Base-by-base conservation (phyloP, 2,797 vertebrate species). In the Allobates femoralis region DNA sequence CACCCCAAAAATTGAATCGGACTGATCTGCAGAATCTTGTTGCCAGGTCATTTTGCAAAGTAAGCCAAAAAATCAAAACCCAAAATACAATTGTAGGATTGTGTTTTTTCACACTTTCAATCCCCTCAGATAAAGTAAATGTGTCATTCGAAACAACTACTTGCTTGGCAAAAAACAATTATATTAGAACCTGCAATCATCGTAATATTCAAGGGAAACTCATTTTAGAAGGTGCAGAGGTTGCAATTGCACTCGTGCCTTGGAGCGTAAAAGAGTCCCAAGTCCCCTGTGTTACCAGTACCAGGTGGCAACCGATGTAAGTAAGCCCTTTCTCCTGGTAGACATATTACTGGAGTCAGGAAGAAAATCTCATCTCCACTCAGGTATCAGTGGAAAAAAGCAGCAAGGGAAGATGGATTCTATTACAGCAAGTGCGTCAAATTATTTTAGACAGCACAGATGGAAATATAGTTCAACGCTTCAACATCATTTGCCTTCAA, bases 401-500 rank as follows among this genome's bases (percentile, higher is more conserved):
- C 92, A 96, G 95, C 94, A 90, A 93, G 94, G 94, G 94, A 96
- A 93, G 91, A 58, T 84, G 93, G 94, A 94, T 95, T 96, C 93
- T 93, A 92, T 97, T 96, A 94, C 96, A 97, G 60, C 81, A 91
- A 89, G 93, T 90, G 90, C 89, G 90, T 92, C 94, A 91, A 93
- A 94, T 95, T 95, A 93, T 94, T 95, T 93, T 93, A 95, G 94
- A 93, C 93, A 92, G 96, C 94, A 94, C 95, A 97, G 96, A 97
- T 96, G 95, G 95, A 97, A 95, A 96, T 95, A 94, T 91, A 94
- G 93, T 95, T 96, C 95, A 94, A 93, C 95, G 95, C 96, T 95
- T 95, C 96, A 95, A 97, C 96, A 97, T 96, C 94, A 96, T 96
- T 97, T 96, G 96, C 96, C 95, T 97, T 96, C 96, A 95, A 96